These are phyloP conservation scores for Pluvialis apricaria DNA, from an alignment of 2,113 vertebrate genomes.

Conservation along the genomic window DNA sequence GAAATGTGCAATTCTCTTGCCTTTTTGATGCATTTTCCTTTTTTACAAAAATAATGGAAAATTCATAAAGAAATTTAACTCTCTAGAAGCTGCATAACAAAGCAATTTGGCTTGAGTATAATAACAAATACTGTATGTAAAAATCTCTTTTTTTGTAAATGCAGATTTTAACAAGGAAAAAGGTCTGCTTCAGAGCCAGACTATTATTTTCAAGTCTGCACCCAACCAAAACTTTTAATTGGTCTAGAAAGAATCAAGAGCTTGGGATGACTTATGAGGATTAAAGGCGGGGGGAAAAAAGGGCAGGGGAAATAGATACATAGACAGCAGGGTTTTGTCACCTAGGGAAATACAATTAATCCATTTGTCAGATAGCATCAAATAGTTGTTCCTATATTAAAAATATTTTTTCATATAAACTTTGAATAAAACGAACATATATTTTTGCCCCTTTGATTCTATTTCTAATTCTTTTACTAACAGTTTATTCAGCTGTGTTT, in stretches of 20 bases:
- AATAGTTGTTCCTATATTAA: not conserved
- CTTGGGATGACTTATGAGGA: slow-evolving; percentile 1
- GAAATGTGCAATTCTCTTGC: not conserved
- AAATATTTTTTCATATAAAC: not conserved
- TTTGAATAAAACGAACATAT: not conserved
- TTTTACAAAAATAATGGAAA: slow-evolving; percentile 36
- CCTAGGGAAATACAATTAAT: slow-evolving; percentile 17
- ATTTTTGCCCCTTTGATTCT: not conserved
- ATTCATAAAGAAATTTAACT: slow-evolving; percentile 43
- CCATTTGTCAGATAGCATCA: slow-evolving; percentile 20
- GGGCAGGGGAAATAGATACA: not conserved
- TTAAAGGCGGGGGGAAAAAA: not conserved
- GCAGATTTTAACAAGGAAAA: slow-evolving; percentile 59
- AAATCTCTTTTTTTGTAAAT: slow-evolving; percentile 50
- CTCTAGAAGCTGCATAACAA: slow-evolving; percentile 45
- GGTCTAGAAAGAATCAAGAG: slow-evolving; percentile 38
- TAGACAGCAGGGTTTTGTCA: not conserved
- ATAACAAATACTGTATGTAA: slow-evolving; percentile 40
- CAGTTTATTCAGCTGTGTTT: not conserved
- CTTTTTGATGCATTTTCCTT: not conserved
- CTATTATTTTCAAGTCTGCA: slow-evolving; percentile 39
- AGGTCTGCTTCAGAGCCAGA: slow-evolving; percentile 45
- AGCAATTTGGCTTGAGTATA: slow-evolving; percentile 51
- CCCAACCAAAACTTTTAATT: slow-evolving; percentile 53
- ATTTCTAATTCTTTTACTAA: not conserved